phyloP scores from a whole-genome alignment of 2,797 vertebrate genomes.

The Geotrypetes seraphini region DNA sequence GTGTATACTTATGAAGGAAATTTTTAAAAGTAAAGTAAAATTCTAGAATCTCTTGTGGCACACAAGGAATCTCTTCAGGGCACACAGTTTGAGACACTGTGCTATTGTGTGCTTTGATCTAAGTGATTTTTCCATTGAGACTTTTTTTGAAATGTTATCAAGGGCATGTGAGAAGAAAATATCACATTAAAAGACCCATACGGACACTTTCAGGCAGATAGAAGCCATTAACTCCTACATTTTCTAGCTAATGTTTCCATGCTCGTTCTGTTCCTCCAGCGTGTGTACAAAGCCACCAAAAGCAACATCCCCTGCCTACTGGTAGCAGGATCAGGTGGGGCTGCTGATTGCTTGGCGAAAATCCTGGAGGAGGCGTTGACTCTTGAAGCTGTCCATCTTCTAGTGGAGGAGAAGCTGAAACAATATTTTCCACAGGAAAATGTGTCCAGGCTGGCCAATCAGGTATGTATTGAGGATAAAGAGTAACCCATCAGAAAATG shows the following conservation, averaged over 20 bases:
- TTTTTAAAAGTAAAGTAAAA: no score
- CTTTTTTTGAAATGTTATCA: no score
- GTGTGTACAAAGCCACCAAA: slow-evolving; percentile 58
- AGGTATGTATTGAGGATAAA: slow-evolving; percentile 27
- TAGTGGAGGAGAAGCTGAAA: slow-evolving; percentile 37
- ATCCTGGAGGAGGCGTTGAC: slow-evolving; percentile 42
- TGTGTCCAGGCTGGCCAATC: slow-evolving; percentile 47
- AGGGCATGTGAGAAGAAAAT: not conserved
- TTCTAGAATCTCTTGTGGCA: no score
- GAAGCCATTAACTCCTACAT: no score
- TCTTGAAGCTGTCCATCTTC: slow-evolving; percentile 26
- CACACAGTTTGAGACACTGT: no score
- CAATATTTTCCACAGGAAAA: slow-evolving; percentile 39
- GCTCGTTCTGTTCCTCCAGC: slow-evolving; percentile 39
- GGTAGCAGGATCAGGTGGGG: slow-evolving; percentile 64
- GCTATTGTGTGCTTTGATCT: no score
- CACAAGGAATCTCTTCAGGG: no score
- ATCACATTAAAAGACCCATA: no score
- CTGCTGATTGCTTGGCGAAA: slow-evolving; percentile 66
- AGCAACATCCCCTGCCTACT: slow-evolving; percentile 66
- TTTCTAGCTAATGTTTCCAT: not conserved
- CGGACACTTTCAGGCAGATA: not conserved
- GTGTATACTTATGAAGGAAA: no score
- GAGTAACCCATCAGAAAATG: no score
- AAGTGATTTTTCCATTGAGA: no score